These are phyloP conservation scores for Tragelaphus scriptus DNA, from an alignment of 2,113 vertebrate genomes.

Conservation along the genomic window DNA sequence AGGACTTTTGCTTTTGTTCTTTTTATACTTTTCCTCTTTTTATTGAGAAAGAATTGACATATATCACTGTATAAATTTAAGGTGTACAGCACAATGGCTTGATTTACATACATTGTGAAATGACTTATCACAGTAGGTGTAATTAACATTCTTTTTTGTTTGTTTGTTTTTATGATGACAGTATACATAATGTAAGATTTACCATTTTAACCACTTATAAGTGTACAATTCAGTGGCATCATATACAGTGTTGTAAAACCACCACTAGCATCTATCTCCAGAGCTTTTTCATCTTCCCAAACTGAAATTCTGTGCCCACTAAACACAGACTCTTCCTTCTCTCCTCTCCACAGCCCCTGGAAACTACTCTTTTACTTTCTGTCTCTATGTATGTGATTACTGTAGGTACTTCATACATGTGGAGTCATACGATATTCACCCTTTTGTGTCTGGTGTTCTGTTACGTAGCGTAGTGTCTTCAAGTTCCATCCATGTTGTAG, in stretches of 20 bases:
- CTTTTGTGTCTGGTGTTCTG: background rate
- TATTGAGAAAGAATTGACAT: background rate
- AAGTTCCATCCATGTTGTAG: background rate
- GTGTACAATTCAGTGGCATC: background rate
- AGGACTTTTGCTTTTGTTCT: background rate
- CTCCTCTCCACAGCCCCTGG: background rate
- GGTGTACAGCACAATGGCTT: background rate
- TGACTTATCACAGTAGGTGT: background rate
- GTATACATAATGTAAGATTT: background rate
- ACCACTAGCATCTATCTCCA: background rate
- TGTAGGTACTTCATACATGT: background rate
- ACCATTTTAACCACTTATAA: background rate
- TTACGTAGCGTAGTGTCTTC: background rate
- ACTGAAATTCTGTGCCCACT: background rate
- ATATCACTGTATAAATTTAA: background rate
- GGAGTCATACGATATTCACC: background rate
- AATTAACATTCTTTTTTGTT: background rate
- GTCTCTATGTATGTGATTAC: background rate
- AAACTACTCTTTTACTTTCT: background rate
- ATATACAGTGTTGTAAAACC: background rate
- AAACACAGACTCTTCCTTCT: background rate
- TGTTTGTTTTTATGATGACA: background rate
- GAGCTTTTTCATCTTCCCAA: background rate
- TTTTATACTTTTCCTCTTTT: background rate
- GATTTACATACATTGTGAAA: background rate